Base-by-base conservation (phyloP, 1,140 invertebrate species). In the Lutraria rhynchaena region DNA sequence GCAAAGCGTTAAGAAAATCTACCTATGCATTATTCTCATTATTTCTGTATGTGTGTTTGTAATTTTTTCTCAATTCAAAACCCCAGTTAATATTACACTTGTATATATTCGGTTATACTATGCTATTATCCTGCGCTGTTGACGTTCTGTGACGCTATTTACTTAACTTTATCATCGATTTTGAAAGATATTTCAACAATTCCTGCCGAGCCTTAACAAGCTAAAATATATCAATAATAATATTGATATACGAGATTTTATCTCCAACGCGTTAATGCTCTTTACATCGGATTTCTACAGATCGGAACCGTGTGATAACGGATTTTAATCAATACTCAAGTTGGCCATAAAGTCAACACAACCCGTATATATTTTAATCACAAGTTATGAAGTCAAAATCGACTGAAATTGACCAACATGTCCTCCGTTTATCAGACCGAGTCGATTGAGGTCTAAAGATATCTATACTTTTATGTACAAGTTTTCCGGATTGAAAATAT, bases 201-300 rank as follows among this genome's bases (percentile, higher is more conserved):
- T 67, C 63, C 63, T 49, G 63, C 41, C 41, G 29, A 67, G 63
- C 63, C 63, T 67, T 67, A 67, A 44, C 9, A 67, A 41, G 41
- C 27, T n/a, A 27, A 46, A 29, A 31, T 19, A 46, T 67, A 15
- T 46, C 41, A 67, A 67, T 67, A 67, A 27, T 31, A 49, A 67
- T 67, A 67, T 67, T 67, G 37, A 67, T 67, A 46, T 37, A 46
- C 31, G 41, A 67, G 63, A 67, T 67, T 67, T 67, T 67, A 46
- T 46, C 41, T 67, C n/a, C 9, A 63, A 57, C 11, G 24, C 15
- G 4, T 57, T 57, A 27, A 27, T 24, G 29, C 13, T 13, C 27
- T 24, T 27, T 57, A 57, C 13, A 27, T 22, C 24, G 22, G n/a
- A 27, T 57, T 57, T 57, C 55, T 27, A 3, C 9, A 3, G 55